These are phyloP conservation scores for Eupithecia centaureata DNA, from an alignment of 2,888 invertebrate species.

Conservation along the genomic window DNA sequence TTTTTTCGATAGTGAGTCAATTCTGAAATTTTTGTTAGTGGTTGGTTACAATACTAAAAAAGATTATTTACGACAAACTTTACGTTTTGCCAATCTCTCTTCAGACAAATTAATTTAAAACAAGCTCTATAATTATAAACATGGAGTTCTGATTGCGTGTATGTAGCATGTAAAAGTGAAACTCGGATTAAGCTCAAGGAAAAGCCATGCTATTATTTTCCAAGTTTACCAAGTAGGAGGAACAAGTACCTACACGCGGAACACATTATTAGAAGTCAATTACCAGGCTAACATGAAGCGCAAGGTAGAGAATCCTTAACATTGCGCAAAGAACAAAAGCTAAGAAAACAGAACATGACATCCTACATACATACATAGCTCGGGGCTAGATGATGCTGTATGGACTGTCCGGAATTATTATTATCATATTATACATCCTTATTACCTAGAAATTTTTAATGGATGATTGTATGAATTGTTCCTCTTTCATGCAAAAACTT, in stretches of 20 bases:
- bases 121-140: background rate
- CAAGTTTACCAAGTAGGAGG: slow-evolving; percentile 13
- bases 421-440: no score
- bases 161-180: background rate
- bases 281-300: slow-evolving; percentile 26
- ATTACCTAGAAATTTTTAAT: no score
- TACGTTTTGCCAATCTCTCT: no score
- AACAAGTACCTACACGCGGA: slow-evolving; percentile 22
- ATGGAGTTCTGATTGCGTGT: background rate
- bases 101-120: background rate
- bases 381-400: no score
- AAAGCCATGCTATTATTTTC: background rate
- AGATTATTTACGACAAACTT: no score
- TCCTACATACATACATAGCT: no score
- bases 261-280: slow-evolving; percentile 34
- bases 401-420: no score
- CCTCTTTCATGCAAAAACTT: no score
- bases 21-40: no score
- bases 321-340: slow-evolving; percentile 19
- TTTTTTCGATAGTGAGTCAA: no score
- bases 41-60: no score
- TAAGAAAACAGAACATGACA: background rate
- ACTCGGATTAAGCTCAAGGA: background rate
- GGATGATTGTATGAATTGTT: no score
- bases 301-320: slow-evolving; percentile 22